Conservation (phyloP, 2,113 vertebrate species). For the Ailurus styani region DNA sequence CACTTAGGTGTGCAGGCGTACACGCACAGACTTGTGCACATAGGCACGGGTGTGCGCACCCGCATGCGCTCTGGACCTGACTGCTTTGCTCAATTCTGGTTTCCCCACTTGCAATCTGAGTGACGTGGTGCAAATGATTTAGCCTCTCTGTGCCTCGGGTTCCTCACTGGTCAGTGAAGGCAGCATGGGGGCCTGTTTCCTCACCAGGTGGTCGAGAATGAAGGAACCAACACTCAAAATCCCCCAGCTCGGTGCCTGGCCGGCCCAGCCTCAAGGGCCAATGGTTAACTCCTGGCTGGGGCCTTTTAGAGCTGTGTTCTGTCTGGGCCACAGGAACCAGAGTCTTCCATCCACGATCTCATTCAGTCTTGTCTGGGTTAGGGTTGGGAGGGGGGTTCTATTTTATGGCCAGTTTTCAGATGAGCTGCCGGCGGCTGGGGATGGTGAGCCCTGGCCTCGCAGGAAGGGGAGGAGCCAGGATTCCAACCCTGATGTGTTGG, state of each 20-base stretch:
- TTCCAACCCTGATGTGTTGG: not conserved
- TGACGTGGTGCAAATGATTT: not conserved
- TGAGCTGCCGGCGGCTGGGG: not conserved
- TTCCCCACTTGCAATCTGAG: not conserved
- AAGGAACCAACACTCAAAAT: fast-evolving
- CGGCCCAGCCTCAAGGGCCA: not conserved
- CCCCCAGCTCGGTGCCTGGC: not conserved
- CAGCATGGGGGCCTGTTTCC: fast-evolving
- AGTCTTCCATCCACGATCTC: fast-evolving
- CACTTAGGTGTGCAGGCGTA: fast-evolving
- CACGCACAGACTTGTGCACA: fast-evolving
- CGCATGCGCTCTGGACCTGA: not conserved
- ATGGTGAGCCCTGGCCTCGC: not conserved
- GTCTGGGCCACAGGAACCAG: fast-evolving
- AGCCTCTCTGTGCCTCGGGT: not conserved
- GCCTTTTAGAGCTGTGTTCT: fast-evolving
- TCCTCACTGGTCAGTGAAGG: not conserved
- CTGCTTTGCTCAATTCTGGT: not conserved
- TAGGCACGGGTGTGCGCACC: fast-evolving
- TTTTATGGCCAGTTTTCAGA: not conserved
- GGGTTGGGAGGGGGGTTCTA: not conserved
- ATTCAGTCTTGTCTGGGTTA: not conserved
- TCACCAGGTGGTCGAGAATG: not conserved
- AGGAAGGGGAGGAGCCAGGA: not conserved
- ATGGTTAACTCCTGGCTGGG: fast-evolving